Percentiles rank a stretch among this genome's conserved stretches.
phyloP scores from a whole-genome alignment of 30 jellyfish, hydroid and myxozoan species.

The Cassiopea xamachana region DNA sequence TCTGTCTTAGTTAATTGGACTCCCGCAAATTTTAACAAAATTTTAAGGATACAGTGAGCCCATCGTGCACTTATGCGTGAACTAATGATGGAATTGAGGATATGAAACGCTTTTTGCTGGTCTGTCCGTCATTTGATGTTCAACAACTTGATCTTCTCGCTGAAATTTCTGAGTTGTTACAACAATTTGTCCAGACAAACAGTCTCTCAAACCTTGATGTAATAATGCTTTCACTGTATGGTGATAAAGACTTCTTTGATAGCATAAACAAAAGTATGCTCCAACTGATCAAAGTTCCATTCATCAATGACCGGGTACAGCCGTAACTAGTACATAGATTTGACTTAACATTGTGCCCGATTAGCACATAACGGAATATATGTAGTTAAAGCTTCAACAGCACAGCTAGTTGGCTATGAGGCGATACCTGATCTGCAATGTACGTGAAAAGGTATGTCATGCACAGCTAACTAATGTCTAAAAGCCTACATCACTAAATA shows the following conservation, averaged over 20 bases:
- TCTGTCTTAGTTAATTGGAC: constrained; percentile 5
- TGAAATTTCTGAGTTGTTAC: not conserved
- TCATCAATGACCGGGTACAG: too few relatives aligned
- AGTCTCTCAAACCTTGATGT: not conserved
- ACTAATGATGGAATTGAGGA: constrained; percentile 29
- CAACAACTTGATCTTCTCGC: constrained; percentile 37
- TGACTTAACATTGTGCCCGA: too few relatives aligned
- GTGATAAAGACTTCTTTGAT: constrained; percentile 23
- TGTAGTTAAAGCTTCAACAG: too few relatives aligned
- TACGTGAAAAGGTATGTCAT: too few relatives aligned
- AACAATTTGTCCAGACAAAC: constrained; percentile 15
- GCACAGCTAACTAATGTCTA: too few relatives aligned
- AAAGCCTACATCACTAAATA: too few relatives aligned
- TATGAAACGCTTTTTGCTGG: constrained; percentile 10
- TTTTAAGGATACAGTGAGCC: constrained; percentile 18
- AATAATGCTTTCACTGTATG: constrained; percentile 1
- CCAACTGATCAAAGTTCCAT: constrained; percentile 16
- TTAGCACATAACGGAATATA: too few relatives aligned
- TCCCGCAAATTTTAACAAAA: constrained; percentile 5
- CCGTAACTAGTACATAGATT: too few relatives aligned
- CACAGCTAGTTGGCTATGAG: too few relatives aligned
- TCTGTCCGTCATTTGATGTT: constrained; percentile 30
- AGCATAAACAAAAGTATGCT: constrained; percentile 5
- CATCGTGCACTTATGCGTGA: not conserved
- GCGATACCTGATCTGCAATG: too few relatives aligned